These are phyloP conservation scores for Panulirus ornatus DNA, from an alignment of 1,140 invertebrate species.

Conservation along the genomic window DNA sequence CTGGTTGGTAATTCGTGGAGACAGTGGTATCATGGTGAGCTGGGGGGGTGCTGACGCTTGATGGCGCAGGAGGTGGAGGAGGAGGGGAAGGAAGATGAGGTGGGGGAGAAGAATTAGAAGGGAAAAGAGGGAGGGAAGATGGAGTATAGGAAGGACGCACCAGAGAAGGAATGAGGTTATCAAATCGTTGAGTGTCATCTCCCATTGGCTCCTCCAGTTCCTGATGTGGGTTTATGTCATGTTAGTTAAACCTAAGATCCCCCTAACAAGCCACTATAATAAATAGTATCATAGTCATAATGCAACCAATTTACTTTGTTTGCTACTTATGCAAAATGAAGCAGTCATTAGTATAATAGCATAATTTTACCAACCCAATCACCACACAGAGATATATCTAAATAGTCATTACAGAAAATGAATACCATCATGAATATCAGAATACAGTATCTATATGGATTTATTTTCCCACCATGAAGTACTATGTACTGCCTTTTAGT, in stretches of 20 bases:
- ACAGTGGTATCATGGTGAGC: background rate
- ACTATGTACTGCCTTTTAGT: too few relatives aligned
- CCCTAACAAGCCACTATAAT: too few relatives aligned
- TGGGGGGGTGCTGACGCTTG: constrained; percentile 12
- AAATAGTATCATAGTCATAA: too few relatives aligned
- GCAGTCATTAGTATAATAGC: too few relatives aligned
- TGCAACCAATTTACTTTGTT: too few relatives aligned
- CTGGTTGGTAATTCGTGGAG: background rate
- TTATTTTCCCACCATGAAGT: too few relatives aligned
- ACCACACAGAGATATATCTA: too few relatives aligned
- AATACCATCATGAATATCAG: too few relatives aligned
- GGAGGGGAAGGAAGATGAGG: background rate
- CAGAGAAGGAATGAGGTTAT: constrained; percentile 87
- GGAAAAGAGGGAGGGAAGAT: background rate
- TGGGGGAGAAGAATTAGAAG: constrained; percentile 5
- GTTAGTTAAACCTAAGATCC: background rate
- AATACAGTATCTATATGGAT: too few relatives aligned
- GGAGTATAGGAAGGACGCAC: constrained; percentile 81
- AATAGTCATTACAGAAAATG: too few relatives aligned
- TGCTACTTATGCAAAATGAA: too few relatives aligned
- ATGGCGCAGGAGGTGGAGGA: background rate
- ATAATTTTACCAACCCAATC: too few relatives aligned
- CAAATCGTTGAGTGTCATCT: constrained; percentile 85
- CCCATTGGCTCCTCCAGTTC: constrained; percentile 86
- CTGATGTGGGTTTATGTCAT: constrained; percentile 59